phyloP scores from a whole-genome alignment of 2,113 vertebrate genomes.

The Lophius piscatorius region DNA sequence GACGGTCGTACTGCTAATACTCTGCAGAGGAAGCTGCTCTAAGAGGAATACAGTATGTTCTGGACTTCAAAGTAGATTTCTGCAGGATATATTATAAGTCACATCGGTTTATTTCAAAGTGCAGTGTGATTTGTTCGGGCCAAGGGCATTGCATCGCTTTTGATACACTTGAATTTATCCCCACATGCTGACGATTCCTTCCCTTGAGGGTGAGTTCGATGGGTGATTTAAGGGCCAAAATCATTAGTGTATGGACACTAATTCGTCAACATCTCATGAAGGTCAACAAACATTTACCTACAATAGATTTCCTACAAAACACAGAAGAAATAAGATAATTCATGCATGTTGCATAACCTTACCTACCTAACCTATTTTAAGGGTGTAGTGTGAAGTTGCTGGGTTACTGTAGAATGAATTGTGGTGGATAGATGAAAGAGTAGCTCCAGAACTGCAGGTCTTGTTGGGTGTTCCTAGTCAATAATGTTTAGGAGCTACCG shows the following conservation, averaged over 20 bases:
- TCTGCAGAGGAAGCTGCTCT: slow-evolving; percentile 36
- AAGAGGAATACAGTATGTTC: slow-evolving; percentile 6
- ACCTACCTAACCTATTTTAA: too few relatives aligned
- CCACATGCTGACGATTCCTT: background rate
- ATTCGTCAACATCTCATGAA: too few relatives aligned
- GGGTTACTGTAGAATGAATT: too few relatives aligned
- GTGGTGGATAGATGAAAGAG: too few relatives aligned
- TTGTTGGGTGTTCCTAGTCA: too few relatives aligned
- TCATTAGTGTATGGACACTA: background rate
- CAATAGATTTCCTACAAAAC: too few relatives aligned
- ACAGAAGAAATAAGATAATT: too few relatives aligned
- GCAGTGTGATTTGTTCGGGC: background rate
- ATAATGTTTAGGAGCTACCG: too few relatives aligned
- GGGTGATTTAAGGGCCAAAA: background rate
- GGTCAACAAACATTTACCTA: too few relatives aligned
- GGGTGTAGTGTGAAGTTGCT: too few relatives aligned
- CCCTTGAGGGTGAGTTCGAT: background rate
- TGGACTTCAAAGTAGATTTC: slow-evolving; percentile 30
- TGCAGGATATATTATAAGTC: slow-evolving; percentile 13
- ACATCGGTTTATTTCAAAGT: slow-evolving; percentile 8
- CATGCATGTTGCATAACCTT: too few relatives aligned
- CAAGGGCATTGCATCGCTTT: slow-evolving; percentile 4
- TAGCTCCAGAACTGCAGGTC: too few relatives aligned
- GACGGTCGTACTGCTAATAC: slow-evolving; percentile 1
- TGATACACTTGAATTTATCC: background rate